These are phyloP conservation scores for Morbakka virulenta DNA, from an alignment of 30 jellyfish, hydroid and myxozoan species.

Conservation along the genomic window DNA sequence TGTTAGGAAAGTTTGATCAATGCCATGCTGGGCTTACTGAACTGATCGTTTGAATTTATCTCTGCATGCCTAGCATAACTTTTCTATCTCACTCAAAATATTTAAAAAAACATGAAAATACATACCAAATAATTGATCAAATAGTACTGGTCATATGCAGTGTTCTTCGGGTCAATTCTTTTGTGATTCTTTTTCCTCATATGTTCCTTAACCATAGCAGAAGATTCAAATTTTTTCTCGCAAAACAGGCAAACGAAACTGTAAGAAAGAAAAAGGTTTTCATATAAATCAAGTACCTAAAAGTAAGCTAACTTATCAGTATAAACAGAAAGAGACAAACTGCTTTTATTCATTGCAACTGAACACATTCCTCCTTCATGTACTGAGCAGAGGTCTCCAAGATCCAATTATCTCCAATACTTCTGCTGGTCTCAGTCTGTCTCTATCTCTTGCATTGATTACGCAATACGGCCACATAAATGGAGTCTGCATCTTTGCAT, in stretches of 20 bases:
- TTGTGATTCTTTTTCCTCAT: slow-evolving; percentile 96
- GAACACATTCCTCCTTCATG: no score
- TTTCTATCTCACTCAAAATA: not conserved
- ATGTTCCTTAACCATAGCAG: slow-evolving; percentile 77
- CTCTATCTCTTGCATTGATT: no score
- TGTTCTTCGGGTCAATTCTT: slow-evolving; percentile 85
- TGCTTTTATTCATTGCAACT: no score
- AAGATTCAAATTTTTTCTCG: slow-evolving; percentile 73
- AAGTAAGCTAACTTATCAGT: no score
- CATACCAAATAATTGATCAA: slow-evolving; percentile 91
- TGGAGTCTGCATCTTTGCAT: no score
- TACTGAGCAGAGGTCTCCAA: no score
- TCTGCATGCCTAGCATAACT: not conserved
- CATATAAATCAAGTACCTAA: not conserved
- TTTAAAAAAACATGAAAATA: not conserved
- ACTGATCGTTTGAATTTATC: not conserved
- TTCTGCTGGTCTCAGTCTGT: no score
- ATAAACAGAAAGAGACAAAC: not conserved
- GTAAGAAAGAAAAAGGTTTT: not conserved
- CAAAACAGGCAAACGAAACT: slow-evolving; percentile 83
- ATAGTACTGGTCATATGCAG: slow-evolving; percentile 78
- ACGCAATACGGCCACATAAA: no score
- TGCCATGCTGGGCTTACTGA: not conserved
- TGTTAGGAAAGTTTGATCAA: not conserved
- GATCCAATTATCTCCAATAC: no score